phyloP scores from a whole-genome alignment of 2,113 vertebrate species.

The Mastomys natalensis region DNA sequence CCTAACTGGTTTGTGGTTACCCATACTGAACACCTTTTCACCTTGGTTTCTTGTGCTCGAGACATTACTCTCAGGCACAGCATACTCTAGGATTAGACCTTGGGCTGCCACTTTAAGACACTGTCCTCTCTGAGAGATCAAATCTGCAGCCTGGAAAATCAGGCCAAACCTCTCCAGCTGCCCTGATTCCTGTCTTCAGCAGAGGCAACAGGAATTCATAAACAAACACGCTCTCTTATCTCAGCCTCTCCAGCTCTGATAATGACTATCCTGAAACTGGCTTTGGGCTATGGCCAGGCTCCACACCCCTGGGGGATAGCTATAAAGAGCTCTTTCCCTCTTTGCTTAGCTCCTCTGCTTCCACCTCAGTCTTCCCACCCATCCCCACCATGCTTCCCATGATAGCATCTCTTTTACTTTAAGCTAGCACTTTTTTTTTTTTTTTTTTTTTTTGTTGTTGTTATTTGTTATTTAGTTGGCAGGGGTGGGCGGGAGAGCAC shows the following conservation, averaged over 20 bases:
- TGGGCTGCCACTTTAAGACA: neutral
- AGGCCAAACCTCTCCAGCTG: neutral
- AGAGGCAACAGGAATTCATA: neutral
- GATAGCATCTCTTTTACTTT: neutral
- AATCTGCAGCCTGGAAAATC: neutral
- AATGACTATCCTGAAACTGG: neutral
- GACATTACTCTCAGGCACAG: neutral
- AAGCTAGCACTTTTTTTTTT: neutral
- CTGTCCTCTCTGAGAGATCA: neutral
- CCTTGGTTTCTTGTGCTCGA: neutral
- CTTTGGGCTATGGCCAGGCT: neutral
- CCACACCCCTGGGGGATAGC: neutral
- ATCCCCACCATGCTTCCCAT: no score
- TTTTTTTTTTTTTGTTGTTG: neutral
- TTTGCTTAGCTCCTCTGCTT: neutral
- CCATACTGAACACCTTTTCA: neutral
- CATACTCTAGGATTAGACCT: no score
- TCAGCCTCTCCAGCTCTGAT: neutral
- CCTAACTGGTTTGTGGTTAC: no score
- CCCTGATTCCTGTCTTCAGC: neutral
- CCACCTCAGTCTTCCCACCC: neutral
- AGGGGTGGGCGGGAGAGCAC: rapidly evolving
- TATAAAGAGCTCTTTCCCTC: neutral
- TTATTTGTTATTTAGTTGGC: no score
- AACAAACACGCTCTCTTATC: neutral